phyloP scores from a whole-genome alignment of 2,888 invertebrate species.

The Mythimna loreyi region DNA sequence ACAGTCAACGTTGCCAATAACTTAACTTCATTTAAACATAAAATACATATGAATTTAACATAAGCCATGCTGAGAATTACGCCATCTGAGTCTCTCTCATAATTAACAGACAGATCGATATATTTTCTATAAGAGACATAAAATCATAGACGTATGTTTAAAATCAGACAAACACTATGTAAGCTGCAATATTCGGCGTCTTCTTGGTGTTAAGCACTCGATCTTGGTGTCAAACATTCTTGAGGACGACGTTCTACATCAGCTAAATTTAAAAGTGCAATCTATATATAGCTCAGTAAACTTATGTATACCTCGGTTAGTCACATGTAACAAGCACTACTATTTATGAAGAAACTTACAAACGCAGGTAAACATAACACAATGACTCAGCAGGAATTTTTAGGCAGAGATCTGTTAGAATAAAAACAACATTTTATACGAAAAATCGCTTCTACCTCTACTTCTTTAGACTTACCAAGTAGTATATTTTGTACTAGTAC shows the following conservation, averaged over 20 bases:
- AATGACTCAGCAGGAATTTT: too few relatives aligned
- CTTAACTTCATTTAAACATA: slow-evolving; percentile 32
- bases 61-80: slow-evolving; percentile 31
- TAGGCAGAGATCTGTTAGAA: too few relatives aligned
- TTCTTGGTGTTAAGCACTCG: background rate
- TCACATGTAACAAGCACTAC: background rate
- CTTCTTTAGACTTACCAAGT: too few relatives aligned
- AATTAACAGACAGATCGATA: slow-evolving; percentile 53
- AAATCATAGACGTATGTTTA: background rate
- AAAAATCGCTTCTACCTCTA: too few relatives aligned
- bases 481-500: too few relatives aligned
- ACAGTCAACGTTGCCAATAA: slow-evolving; percentile 30
- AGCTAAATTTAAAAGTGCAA: background rate
- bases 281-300: background rate
- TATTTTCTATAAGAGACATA: slow-evolving; percentile 14
- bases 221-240: too few relatives aligned
- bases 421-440: too few relatives aligned
- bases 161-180: slow-evolving; percentile 1
- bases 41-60: slow-evolving; percentile 43
- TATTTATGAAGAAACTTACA: too few relatives aligned
- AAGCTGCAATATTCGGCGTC: background rate
- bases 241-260: background rate
- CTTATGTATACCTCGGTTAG: background rate
- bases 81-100: slow-evolving; percentile 42
- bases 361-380: background rate